Evolutionary conservation across 2,113 vertebrate species (phyloP).

Genomic region (Chiloscyllium plagiosum): DNA sequence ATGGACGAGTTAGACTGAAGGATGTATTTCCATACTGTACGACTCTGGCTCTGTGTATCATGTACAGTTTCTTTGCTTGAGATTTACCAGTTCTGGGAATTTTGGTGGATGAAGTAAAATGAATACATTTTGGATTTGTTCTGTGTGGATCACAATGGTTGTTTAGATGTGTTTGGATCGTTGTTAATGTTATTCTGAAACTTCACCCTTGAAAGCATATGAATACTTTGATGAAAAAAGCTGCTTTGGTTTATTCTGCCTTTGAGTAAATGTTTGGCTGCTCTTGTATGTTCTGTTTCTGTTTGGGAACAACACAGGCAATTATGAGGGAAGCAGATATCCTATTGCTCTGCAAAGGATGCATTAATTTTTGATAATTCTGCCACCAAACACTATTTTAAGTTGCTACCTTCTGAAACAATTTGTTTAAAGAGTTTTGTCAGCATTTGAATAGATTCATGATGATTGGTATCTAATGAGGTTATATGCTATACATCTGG

Average conservation of each 20-base stretch:
- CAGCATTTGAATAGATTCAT: neutral
- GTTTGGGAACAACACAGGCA: neutral
- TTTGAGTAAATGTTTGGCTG: neutral
- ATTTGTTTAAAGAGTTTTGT: neutral
- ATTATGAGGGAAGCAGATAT: neutral
- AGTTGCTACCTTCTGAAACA: neutral
- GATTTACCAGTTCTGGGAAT: slow-evolving; percentile 82
- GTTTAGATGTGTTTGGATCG: slow-evolving; percentile 41
- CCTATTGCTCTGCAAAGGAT: neutral
- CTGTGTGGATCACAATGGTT: slow-evolving; percentile 70
- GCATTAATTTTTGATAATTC: neutral
- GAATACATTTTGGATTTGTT: slow-evolving; percentile 88
- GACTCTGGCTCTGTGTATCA: slow-evolving; percentile 52
- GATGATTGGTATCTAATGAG: neutral
- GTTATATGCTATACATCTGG: neutral
- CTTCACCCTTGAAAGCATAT: neutral
- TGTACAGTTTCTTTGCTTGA: slow-evolving; percentile 90
- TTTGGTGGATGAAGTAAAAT: slow-evolving; percentile 76
- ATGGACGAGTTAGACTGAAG: too few species aligned
- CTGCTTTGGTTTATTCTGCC: neutral
- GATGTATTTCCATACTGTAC: too few species aligned
- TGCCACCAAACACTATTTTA: neutral
- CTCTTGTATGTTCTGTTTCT: neutral
- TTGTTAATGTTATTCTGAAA: neutral
- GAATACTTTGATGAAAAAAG: neutral